These are phyloP conservation scores for Hypomesus transpacificus DNA, from an alignment of 2,113 vertebrate species.

Conservation along the genomic window DNA sequence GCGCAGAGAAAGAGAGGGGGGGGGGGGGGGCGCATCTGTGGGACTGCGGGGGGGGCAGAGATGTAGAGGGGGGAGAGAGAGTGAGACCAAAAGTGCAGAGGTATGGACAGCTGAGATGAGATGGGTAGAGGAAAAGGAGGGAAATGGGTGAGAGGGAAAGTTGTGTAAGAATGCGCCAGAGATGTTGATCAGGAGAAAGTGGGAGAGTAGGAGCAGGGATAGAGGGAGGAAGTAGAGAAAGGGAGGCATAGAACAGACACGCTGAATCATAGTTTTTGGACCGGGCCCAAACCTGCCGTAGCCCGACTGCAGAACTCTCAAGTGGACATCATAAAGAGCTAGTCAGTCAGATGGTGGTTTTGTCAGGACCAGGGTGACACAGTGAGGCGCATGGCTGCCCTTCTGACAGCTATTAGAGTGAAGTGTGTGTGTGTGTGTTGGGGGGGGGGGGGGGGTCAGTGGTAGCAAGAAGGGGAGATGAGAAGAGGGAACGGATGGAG, in stretches of 20 bases:
- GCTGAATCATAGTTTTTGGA: neutral
- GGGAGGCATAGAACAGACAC: neutral
- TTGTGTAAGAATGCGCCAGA: slow-evolving; percentile 9
- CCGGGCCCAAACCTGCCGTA: neutral
- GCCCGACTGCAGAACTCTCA: neutral
- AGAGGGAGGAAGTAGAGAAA: neutral
- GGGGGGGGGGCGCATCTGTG: neutral
- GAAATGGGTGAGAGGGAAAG: neutral
- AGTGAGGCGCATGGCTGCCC: slow-evolving; percentile 7
- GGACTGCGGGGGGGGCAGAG: slow-evolving; percentile 9
- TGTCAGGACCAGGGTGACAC: neutral
- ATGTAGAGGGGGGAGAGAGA: slow-evolving; percentile 14
- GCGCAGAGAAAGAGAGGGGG: neutral
- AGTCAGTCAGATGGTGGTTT: neutral
- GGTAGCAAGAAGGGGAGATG: neutral
- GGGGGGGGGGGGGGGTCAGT: neutral
- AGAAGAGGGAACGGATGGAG: neutral
- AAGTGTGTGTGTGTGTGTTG: slow-evolving; percentile 1
- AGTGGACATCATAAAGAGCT: neutral
- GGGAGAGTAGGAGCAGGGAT: neutral
- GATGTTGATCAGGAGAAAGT: slow-evolving; percentile 3
- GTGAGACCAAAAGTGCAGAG: neutral
- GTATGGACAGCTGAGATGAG: neutral
- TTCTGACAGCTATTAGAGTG: neutral
- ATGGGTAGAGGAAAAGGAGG: neutral